phyloP scores from a whole-genome alignment of 2,797 vertebrate species.

The Fringilla coelebs region DNA sequence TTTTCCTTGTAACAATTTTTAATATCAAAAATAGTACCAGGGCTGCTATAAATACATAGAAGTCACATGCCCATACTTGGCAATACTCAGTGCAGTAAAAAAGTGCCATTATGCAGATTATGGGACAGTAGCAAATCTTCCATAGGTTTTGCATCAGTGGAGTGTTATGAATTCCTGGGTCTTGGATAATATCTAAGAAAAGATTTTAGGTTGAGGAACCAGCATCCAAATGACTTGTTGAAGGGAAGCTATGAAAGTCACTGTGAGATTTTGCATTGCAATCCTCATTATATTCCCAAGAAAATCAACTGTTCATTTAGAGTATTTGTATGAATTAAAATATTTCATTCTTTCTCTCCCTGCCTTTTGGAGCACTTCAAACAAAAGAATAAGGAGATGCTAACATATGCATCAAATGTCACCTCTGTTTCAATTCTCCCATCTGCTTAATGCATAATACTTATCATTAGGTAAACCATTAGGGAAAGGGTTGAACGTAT shows the following conservation, averaged over 20 bases:
- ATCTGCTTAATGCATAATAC: conserved; percentile 16
- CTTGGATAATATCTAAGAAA: not conserved
- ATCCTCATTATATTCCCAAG: not conserved
- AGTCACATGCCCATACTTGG: not conserved
- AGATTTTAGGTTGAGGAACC: not conserved
- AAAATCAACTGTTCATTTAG: not conserved
- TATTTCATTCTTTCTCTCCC: not conserved
- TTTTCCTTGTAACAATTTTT: not conserved
- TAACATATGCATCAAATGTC: conserved; percentile 7
- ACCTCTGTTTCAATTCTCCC: conserved; percentile 2
- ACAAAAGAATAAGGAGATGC: not conserved
- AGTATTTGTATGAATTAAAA: not conserved
- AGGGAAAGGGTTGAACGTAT: not conserved
- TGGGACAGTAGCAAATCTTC: not conserved
- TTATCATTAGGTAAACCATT: conserved; percentile 10
- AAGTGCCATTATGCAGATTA: not conserved
- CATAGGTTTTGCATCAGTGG: not conserved
- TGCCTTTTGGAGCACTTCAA: not conserved
- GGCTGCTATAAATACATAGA: not conserved
- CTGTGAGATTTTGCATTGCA: not conserved
- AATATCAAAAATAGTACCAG: not conserved
- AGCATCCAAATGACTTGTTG: not conserved
- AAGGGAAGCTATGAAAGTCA: not conserved
- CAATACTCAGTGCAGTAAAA: not conserved
- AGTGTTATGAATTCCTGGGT: not conserved